phyloP scores from a whole-genome alignment of 2,113 vertebrate genomes.

The Labrus mixtus region DNA sequence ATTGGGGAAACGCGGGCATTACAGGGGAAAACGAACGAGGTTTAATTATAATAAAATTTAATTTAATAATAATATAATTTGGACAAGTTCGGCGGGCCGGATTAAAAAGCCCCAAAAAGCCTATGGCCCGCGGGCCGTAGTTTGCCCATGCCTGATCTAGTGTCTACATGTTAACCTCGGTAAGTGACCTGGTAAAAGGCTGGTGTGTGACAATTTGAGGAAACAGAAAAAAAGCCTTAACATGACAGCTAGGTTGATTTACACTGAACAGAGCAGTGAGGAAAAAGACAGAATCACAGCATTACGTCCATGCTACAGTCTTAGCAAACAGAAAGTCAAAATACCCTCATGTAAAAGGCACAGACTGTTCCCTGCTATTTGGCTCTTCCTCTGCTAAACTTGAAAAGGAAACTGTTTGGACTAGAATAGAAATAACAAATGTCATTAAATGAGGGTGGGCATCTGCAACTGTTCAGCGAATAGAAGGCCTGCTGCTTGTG shows the following conservation, averaged over 20 bases:
- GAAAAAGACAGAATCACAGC: constrained; percentile 19
- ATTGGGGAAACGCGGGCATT: too few relatives aligned
- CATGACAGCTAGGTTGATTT: not conserved
- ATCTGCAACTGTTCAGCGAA: constrained; percentile 63
- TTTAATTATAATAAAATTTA: too few relatives aligned
- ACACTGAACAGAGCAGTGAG: constrained; percentile 5
- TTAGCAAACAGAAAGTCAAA: constrained; percentile 60
- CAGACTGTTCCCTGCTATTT: constrained; percentile 37
- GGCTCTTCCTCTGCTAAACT: constrained; percentile 46
- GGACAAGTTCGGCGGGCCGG: too few relatives aligned
- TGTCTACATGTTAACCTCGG: not conserved
- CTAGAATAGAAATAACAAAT: constrained; percentile 76
- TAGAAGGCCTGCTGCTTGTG: constrained; percentile 69
- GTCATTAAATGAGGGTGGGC: constrained; percentile 60
- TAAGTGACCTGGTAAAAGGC: not conserved
- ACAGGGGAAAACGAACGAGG: too few relatives aligned
- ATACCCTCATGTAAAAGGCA: constrained; percentile 56
- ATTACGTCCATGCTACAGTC: constrained; percentile 27
- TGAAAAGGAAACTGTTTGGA: constrained; percentile 59
- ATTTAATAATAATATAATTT: too few relatives aligned
- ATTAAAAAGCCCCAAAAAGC: too few relatives aligned
- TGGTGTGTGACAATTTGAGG: not conserved
- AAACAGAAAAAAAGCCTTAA: not conserved
- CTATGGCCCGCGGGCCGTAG: too few relatives aligned
- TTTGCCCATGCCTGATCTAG: too few relatives aligned